Conservation (phyloP, 2,113 vertebrate genomes). For the Syngnathus typhle region DNA sequence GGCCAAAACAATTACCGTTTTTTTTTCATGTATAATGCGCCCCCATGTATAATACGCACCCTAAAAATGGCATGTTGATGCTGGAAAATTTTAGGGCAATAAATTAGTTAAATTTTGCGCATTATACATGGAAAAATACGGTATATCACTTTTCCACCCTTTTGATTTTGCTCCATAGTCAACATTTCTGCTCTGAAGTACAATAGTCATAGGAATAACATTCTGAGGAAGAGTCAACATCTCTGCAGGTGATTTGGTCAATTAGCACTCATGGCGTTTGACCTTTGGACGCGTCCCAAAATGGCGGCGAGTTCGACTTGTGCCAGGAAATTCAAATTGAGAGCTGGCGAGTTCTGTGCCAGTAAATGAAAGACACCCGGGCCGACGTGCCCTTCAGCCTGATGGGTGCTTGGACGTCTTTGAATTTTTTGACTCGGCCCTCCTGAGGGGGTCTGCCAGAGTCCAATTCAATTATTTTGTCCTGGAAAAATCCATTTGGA, state of each 20-base stretch:
- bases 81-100: too few species aligned
- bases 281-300: conserved; percentile 40
- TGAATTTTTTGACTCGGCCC: background rate
- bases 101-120: too few species aligned
- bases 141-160: too few species aligned
- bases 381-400: conserved; percentile 32
- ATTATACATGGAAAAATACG: too few species aligned
- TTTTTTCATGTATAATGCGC: too few species aligned
- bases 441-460: background rate
- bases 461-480: background rate
- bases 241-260: background rate
- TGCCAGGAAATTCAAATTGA: conserved; percentile 20
- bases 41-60: too few species aligned
- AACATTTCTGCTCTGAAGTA: too few species aligned
- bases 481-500: background rate
- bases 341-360: conserved; percentile 26
- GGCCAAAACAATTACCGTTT: too few species aligned
- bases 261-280: conserved; percentile 12
- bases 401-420: background rate
- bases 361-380: conserved; percentile 26
- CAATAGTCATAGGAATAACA: background rate
- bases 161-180: too few species aligned
- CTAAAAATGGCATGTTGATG: too few species aligned
- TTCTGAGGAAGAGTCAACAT: background rate
- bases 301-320: conserved; percentile 16